Evolutionary conservation across 2,888 invertebrate species (phyloP).

Genomic region (Acanthococcus lagerstroemiae): DNA sequence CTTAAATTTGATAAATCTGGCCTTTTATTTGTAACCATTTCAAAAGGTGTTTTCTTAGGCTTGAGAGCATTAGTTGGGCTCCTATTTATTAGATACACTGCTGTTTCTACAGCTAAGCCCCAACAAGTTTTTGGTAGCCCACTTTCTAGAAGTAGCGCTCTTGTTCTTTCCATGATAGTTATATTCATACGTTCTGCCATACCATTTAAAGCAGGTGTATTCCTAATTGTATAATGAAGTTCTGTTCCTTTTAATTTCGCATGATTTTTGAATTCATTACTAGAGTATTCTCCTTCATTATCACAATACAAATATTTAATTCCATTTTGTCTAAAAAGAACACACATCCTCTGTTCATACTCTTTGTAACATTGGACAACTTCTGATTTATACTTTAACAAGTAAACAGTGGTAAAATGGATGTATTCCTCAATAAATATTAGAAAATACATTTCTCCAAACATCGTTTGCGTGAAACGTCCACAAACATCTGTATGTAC

Average conservation of each 20-base stretch:
- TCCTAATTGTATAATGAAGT: conserved; percentile 38
- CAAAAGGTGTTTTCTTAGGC: not conserved
- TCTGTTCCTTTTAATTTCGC: conserved; percentile 37
- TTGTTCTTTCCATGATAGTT: not conserved
- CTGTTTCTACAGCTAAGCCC: not conserved
- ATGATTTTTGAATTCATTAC: conserved; percentile 35
- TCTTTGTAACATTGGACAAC: conserved; percentile 36
- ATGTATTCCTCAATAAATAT: conserved; percentile 40
- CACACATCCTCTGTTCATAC: conserved; percentile 31
- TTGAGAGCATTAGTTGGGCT: conserved; percentile 18
- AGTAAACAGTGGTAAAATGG: conserved; percentile 37
- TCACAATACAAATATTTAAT: conserved; percentile 36
- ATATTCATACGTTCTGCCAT: conserved; percentile 25
- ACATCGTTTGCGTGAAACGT: not conserved
- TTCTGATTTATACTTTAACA: conserved; percentile 38
- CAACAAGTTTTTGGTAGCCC: not conserved
- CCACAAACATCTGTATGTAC: not conserved
- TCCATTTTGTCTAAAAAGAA: conserved; percentile 39
- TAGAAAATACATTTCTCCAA: conserved; percentile 37
- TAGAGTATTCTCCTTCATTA: conserved; percentile 36
- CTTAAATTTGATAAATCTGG: not conserved
- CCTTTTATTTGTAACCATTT: not conserved
- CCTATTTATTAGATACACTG: conserved; percentile 23
- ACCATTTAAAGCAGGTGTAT: conserved; percentile 39
- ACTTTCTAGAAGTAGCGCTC: not conserved